Evolutionary conservation across 2,113 vertebrate species (phyloP).

Genomic region (Semicossyphus pulcher): DNA sequence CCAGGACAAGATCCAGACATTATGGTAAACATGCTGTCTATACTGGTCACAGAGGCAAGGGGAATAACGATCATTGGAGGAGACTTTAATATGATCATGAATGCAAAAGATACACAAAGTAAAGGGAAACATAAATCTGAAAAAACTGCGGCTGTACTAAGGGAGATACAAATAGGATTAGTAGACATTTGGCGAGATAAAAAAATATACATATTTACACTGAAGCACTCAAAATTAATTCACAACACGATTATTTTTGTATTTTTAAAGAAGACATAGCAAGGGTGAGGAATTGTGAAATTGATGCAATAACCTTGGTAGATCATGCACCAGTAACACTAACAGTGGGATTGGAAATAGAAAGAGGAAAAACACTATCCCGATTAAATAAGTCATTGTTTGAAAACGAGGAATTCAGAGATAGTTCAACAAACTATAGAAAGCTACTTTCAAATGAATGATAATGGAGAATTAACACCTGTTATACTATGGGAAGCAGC

Average conservation of each 20-base stretch:
- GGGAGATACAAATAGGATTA: background rate
- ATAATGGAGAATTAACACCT: background rate
- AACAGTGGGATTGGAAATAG: background rate
- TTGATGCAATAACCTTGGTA: background rate
- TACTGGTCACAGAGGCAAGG: background rate
- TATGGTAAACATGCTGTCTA: background rate
- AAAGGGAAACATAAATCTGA: background rate
- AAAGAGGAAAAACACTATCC: background rate
- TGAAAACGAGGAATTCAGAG: background rate
- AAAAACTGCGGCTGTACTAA: background rate
- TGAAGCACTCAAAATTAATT: background rate
- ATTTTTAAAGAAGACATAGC: background rate
- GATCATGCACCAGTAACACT: background rate
- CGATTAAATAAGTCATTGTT: background rate
- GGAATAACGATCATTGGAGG: background rate
- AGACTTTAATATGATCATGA: background rate
- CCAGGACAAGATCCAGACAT: background rate
- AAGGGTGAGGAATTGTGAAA: background rate
- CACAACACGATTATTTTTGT: background rate
- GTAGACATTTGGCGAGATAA: background rate
- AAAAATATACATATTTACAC: background rate
- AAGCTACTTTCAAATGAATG: background rate
- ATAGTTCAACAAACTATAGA: background rate
- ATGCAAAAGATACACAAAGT: background rate
- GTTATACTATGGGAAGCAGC: background rate